These are phyloP conservation scores for Falco columbarius DNA, from an alignment of 2,797 vertebrate species.

Conservation along the genomic window DNA sequence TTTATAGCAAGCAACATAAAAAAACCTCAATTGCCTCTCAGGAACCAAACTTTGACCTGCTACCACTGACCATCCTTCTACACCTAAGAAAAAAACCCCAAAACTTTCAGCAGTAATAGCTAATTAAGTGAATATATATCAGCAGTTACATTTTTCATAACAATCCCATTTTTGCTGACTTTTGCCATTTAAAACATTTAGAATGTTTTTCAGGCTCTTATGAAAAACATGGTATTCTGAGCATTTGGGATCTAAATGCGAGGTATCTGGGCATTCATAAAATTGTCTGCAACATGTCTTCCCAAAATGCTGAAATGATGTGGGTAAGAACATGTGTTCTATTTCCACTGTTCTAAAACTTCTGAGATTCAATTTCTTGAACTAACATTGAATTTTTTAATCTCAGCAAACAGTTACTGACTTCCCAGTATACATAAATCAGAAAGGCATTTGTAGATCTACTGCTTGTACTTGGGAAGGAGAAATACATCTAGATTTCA, in stretches of 20 bases:
- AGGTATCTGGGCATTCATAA: not conserved
- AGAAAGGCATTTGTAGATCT: not conserved
- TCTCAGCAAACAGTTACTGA: not conserved
- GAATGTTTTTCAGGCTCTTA: not conserved
- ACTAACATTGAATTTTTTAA: not conserved
- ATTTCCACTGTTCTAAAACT: not conserved
- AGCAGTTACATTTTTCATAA: constrained; percentile 44
- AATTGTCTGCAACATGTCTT: not conserved
- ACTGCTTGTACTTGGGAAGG: not conserved
- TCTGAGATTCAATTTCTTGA: not conserved
- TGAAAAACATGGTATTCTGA: not conserved
- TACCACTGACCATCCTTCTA: not conserved
- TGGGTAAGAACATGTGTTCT: not conserved
- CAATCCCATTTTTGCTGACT: not conserved
- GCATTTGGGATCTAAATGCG: not conserved
- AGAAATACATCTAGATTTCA: not conserved
- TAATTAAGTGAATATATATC: not conserved
- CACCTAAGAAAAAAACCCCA: not conserved
- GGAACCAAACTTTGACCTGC: not conserved
- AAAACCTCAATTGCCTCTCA: constrained; percentile 36
- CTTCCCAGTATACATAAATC: not conserved
- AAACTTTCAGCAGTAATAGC: not conserved
- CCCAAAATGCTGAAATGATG: not conserved
- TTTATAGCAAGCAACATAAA: constrained; percentile 29
- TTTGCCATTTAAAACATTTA: not conserved